Evolutionary conservation across 1,140 invertebrate genomes (phyloP).

Genomic region (Hirudo medicinalis): DNA sequence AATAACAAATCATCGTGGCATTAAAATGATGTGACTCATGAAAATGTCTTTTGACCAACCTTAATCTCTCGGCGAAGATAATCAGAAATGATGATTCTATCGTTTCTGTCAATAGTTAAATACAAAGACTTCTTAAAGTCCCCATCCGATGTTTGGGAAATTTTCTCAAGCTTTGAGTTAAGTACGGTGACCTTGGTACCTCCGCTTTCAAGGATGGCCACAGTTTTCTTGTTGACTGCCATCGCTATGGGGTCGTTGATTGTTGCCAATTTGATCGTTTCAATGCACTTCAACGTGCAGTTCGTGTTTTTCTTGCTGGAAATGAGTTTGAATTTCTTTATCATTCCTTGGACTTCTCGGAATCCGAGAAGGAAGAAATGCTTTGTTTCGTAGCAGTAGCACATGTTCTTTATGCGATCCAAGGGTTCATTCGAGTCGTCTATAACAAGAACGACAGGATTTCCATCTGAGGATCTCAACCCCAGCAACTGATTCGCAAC

Average conservation of each 20-base stretch:
- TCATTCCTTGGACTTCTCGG: neutral
- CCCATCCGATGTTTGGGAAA: neutral
- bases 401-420: neutral
- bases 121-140: neutral
- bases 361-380: neutral
- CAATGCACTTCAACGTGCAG: neutral
- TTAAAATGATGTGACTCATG: no score
- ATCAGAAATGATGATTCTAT: neutral
- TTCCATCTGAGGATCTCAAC: no score
- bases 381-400: neutral
- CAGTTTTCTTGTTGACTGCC: neutral
- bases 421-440: no score
- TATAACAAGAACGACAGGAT: no score
- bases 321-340: constrained; percentile 3
- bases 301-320: no score
- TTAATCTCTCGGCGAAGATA: neutral
- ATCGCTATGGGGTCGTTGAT: neutral
- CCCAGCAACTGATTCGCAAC: no score
- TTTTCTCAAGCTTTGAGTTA: constrained; percentile 3
- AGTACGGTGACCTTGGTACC: neutral
- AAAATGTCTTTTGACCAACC: neutral
- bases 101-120: constrained; percentile 2
- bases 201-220: neutral
- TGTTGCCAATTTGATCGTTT: neutral
- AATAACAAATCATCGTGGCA: no score